A percentile compares a stretch with the other conserved stretches of the same genome.
These are phyloP conservation scores for Rhagonycha lutea DNA, from an alignment of 2,888 invertebrate species.

Conservation along the genomic window DNA sequence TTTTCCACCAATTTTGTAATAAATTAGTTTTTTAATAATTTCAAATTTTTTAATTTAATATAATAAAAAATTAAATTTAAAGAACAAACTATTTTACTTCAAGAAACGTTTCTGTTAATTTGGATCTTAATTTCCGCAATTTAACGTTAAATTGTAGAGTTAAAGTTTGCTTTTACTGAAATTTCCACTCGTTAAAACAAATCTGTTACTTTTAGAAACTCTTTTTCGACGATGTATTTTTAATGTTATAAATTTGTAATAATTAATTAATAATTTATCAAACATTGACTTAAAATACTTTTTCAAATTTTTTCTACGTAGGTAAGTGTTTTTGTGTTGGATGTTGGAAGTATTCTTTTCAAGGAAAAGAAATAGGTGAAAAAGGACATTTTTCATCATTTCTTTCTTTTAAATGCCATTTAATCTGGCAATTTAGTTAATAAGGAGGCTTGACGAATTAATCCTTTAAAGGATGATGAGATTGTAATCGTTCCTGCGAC, in stretches of 20 bases:
- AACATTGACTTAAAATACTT: not conserved
- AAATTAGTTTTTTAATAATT: too few relatives aligned
- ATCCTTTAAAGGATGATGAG: slow-evolving; percentile 19
- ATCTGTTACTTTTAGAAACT: not conserved
- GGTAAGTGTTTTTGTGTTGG: not conserved
- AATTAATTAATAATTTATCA: not conserved
- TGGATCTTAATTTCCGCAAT: not conserved
- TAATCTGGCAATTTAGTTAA: slow-evolving; percentile 19
- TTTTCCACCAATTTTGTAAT: too few relatives aligned
- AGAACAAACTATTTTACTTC: not conserved
- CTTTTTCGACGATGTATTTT: not conserved
- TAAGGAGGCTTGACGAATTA: slow-evolving; percentile 17
- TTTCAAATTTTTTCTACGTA: not conserved
- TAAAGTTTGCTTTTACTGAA: not conserved
- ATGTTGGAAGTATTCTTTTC: not conserved
- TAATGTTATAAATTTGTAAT: not conserved
- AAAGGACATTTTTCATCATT: slow-evolving; percentile 16
- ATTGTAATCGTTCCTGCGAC: slow-evolving; percentile 9
- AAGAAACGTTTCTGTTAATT: not conserved
- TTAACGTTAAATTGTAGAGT: slow-evolving; percentile 1
- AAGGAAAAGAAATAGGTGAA: not conserved
- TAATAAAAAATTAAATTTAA: not conserved
- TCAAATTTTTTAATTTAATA: too few relatives aligned
- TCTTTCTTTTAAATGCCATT: slow-evolving; percentile 10
- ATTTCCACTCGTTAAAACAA: not conserved